Conservation (phyloP, 2,797 vertebrate species). For the Alcedo quadribrachys region DNA sequence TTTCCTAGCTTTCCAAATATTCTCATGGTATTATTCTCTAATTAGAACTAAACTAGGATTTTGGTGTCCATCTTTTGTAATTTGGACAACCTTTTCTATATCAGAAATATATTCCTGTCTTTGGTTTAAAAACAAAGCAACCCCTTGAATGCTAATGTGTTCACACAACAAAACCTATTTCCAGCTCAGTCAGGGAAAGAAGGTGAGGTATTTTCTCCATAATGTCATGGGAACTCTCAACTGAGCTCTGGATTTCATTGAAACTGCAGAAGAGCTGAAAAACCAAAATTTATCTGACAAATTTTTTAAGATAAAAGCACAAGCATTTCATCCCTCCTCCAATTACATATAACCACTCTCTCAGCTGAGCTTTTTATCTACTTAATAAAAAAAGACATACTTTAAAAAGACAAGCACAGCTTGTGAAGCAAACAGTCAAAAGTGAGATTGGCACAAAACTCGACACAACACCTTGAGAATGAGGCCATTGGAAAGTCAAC, state of each 20-base stretch:
- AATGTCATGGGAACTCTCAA: background rate
- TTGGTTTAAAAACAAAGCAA: background rate
- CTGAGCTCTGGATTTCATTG: constrained; percentile 1
- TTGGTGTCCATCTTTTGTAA: background rate
- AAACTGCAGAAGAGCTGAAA: background rate
- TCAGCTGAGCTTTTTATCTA: constrained; percentile 31
- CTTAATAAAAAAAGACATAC: constrained; percentile 33
- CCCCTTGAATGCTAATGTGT: background rate
- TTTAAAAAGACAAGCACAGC: background rate
- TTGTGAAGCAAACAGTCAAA: background rate
- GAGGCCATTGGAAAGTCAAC: background rate
- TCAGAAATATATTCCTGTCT: background rate
- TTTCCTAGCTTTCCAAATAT: background rate
- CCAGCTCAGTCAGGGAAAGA: background rate
- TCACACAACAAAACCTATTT: background rate
- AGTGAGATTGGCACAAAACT: background rate
- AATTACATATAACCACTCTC: constrained; percentile 6
- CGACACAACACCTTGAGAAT: background rate
- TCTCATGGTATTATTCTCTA: background rate
- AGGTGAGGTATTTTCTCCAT: background rate
- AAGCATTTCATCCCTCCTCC: background rate
- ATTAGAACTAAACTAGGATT: background rate
- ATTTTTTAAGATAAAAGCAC: constrained; percentile 34
- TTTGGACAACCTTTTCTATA: background rate
- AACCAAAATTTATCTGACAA: constrained; percentile 7